These are phyloP conservation scores for Stegostoma tigrinum DNA, from an alignment of 2,113 vertebrate species.

Conservation along the genomic window DNA sequence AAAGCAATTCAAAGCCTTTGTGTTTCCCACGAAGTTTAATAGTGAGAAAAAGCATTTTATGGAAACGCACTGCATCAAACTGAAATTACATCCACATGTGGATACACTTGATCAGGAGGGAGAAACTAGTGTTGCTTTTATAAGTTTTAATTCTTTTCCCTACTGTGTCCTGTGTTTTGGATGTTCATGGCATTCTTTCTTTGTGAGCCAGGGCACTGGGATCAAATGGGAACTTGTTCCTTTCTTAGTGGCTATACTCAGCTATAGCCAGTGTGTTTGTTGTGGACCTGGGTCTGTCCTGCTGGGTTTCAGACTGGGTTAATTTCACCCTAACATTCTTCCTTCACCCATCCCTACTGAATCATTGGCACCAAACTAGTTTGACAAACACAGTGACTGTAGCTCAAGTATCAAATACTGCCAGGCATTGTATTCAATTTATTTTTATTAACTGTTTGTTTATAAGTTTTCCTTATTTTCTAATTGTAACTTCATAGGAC, in stretches of 20 bases:
- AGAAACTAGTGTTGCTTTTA: background rate
- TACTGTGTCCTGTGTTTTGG: background rate
- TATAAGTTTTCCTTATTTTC: background rate
- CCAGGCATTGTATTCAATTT: background rate
- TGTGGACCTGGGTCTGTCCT: background rate
- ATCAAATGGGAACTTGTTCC: background rate
- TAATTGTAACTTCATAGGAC: background rate
- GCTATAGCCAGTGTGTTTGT: background rate
- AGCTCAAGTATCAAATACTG: background rate
- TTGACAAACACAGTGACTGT: background rate
- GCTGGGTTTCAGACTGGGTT: background rate
- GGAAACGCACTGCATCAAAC: constrained; percentile 1
- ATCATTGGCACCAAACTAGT: background rate
- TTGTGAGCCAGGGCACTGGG: background rate
- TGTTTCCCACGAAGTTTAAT: constrained; percentile 34
- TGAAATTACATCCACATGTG: constrained; percentile 33
- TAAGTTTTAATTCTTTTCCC: background rate
- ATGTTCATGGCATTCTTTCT: background rate
- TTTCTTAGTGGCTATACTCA: background rate
- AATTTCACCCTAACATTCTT: background rate
- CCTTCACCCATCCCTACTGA: background rate
- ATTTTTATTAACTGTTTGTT: background rate
- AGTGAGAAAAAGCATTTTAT: constrained; percentile 30
- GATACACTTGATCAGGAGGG: constrained; percentile 23
- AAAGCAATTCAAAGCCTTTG: constrained; percentile 22